Evolutionary conservation across 2,797 vertebrate species (phyloP).

Genomic region (Buceros bicornis): DNA sequence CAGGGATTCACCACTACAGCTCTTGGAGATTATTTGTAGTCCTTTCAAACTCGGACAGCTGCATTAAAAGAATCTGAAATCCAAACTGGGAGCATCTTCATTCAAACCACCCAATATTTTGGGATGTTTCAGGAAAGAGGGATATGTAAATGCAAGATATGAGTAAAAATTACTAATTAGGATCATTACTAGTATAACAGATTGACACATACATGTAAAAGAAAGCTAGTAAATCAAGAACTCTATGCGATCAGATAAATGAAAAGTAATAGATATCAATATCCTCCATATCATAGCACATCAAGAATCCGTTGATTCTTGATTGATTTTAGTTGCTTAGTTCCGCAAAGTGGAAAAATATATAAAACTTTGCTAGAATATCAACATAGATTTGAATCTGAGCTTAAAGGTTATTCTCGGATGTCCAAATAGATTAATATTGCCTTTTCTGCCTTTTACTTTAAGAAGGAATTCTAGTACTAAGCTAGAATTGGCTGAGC

Average conservation of each 20-base stretch:
- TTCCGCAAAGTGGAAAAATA: not conserved
- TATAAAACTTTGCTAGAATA: not conserved
- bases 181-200: not conserved
- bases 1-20: accelerated
- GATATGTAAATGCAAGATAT: not conserved
- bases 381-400: not conserved
- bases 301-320: not conserved
- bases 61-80: not conserved
- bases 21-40: not conserved
- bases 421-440: not conserved
- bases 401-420: not conserved
- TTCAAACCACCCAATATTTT: not conserved
- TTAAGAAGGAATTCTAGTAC: not conserved
- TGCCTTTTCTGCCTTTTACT: not conserved
- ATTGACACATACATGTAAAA: not conserved
- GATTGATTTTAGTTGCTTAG: not conserved
- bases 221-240: not conserved
- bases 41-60: not conserved
- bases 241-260: not conserved
- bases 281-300: not conserved
- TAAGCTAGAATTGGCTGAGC: not conserved
- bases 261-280: not conserved
- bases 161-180: not conserved
- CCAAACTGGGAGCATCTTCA: not conserved
- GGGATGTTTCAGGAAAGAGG: not conserved